Evolutionary conservation across 1,140 invertebrate genomes (phyloP).

Genomic region (Drosophila rufa): DNA sequence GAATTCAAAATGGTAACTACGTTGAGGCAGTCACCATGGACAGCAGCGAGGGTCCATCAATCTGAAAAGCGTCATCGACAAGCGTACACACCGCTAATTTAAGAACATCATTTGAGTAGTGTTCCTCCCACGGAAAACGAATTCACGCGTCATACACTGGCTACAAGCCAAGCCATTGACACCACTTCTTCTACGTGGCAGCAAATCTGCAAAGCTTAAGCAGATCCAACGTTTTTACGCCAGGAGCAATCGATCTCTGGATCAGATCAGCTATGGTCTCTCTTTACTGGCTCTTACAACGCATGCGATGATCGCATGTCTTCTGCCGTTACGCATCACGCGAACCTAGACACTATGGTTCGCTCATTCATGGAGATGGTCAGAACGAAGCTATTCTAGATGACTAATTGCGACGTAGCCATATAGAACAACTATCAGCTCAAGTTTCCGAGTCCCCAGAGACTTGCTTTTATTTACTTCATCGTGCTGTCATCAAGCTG

Average conservation of each 20-base stretch:
- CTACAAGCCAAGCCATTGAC: neutral
- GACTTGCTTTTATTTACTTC: neutral
- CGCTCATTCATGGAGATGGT: neutral
- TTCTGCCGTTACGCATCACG: neutral
- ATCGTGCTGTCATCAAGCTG: neutral
- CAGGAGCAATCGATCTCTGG: neutral
- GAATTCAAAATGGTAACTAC: neutral
- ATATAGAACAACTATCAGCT: constrained; percentile 1
- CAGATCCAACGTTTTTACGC: neutral
- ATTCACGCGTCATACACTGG: neutral
- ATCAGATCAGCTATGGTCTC: neutral
- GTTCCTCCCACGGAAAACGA: too few relatives aligned
- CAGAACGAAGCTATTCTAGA: neutral
- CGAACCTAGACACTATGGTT: neutral
- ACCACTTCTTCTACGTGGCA: neutral
- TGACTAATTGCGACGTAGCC: neutral
- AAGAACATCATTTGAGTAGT: too few relatives aligned
- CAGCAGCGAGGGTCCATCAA: neutral
- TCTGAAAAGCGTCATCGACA: neutral
- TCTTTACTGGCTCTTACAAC: neutral
- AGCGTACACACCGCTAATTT: too few relatives aligned
- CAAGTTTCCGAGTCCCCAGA: neutral
- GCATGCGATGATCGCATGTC: neutral
- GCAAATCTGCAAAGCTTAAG: neutral
- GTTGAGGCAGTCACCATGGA: neutral